A percentile compares a stretch with the other conserved stretches of the same genome.
Evolutionary conservation across 2,113 vertebrate species (phyloP).

Genomic region (Larimichthys polyactis): DNA sequence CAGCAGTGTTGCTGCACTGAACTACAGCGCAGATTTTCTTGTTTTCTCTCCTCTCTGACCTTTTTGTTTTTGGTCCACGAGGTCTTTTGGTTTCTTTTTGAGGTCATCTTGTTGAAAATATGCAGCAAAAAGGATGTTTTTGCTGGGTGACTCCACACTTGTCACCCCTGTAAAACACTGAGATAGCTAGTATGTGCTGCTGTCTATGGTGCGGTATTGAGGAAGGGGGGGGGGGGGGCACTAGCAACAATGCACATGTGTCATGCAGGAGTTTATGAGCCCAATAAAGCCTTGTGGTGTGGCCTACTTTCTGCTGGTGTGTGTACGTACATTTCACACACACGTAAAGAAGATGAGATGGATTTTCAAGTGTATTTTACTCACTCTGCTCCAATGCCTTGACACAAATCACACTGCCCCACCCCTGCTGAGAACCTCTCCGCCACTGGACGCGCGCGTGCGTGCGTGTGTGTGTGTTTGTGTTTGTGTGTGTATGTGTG

Average conservation of each 20-base stretch:
- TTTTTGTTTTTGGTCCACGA: conserved; percentile 21
- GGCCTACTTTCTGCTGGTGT: conserved; percentile 12
- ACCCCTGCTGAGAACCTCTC: conserved; percentile 10
- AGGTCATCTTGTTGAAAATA: conserved; percentile 12
- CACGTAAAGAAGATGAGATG: background rate
- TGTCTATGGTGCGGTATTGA: background rate
- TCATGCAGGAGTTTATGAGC: background rate
- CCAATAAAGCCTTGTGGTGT: background rate
- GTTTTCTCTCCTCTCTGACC: background rate
- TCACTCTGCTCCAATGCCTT: conserved; percentile 11
- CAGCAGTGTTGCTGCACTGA: conserved; percentile 21
- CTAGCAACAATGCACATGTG: background rate
- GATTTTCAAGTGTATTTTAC: background rate
- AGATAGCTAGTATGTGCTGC: background rate
- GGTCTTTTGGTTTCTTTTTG: background rate
- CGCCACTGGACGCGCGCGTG: background rate
- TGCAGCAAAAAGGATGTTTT: background rate
- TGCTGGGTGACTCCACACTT: background rate
- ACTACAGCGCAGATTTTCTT: background rate
- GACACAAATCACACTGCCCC: conserved; percentile 2
- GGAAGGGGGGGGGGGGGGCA: background rate
- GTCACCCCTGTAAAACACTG: background rate
- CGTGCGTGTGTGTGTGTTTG: background rate
- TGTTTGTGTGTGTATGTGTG: background rate
- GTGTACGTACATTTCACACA: background rate